phyloP scores from a whole-genome alignment of 1,140 invertebrate genomes.

The Leptoteleia sp. region DNA sequence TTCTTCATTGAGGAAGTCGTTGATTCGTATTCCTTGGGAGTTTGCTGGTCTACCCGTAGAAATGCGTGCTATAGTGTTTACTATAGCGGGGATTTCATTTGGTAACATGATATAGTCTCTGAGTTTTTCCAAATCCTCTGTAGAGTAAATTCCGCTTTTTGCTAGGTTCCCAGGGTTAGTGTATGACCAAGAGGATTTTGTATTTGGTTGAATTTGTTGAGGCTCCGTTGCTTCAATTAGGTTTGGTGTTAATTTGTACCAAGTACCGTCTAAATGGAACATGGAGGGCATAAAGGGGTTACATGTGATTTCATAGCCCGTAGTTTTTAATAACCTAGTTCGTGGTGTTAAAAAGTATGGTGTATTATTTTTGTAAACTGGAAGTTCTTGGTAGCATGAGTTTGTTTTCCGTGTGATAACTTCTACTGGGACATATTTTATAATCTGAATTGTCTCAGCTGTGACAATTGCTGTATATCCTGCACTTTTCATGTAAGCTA shows the following conservation, averaged over 20 bases:
- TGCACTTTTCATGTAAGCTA: slow-evolving; percentile 12
- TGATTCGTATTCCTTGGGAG: background rate
- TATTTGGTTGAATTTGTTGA: background rate
- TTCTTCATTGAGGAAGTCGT: slow-evolving; percentile 15
- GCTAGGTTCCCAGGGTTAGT: background rate
- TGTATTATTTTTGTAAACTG: background rate
- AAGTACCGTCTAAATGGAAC: slow-evolving; percentile 23
- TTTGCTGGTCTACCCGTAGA: background rate
- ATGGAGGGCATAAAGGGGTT: background rate
- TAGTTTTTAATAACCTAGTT: slow-evolving; percentile 18
- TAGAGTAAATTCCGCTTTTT: slow-evolving; percentile 16
- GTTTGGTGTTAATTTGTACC: slow-evolving; percentile 21
- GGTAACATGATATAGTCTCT: slow-evolving; percentile 22
- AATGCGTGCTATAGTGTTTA: slow-evolving; percentile 1
- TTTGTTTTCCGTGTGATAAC: background rate
- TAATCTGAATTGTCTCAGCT: slow-evolving; percentile 15
- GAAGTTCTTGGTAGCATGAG: slow-evolving; percentile 29
- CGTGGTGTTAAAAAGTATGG: slow-evolving; percentile 6
- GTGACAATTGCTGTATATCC: slow-evolving; percentile 46
- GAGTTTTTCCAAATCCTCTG: slow-evolving; percentile 8
- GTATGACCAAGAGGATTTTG: slow-evolving; percentile 7
- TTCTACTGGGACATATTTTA: slow-evolving; percentile 31
- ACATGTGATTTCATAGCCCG: slow-evolving; percentile 16
- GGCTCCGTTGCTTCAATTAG: background rate
- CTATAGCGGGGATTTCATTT: slow-evolving; percentile 1